phyloP scores from a whole-genome alignment of 2,888 invertebrate species.

The Ischnura elegans region DNA sequence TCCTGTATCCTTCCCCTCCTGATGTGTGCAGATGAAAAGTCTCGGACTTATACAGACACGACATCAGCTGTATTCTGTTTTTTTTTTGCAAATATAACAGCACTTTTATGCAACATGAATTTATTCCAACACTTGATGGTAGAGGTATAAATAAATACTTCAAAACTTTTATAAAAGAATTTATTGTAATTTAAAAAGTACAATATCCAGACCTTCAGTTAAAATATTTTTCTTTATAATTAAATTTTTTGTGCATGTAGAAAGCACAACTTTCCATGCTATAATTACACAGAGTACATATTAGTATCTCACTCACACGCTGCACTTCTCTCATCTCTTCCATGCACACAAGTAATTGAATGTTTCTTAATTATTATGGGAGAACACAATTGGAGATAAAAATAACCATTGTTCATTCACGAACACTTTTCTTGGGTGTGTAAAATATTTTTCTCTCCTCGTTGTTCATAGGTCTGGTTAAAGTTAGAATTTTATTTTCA shows the following conservation, averaged over 20 bases:
- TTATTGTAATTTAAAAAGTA: constrained; percentile 61
- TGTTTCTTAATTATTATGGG: constrained; percentile 27
- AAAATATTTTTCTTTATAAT: constrained; percentile 41
- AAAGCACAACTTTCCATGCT: constrained; percentile 28
- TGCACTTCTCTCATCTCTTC: not conserved
- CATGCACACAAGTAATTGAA: constrained; percentile 14
- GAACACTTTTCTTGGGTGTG: constrained; percentile 9
- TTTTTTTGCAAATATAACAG: too few species aligned
- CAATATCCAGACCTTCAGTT: constrained; percentile 58
- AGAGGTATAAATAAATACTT: not conserved
- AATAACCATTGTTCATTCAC: constrained; percentile 21
- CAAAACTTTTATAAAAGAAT: constrained; percentile 50
- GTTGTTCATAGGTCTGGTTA: constrained; percentile 42
- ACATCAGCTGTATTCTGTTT: too few species aligned
- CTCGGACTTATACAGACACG: too few species aligned
- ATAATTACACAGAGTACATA: constrained; percentile 45
- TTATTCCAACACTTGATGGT: not conserved
- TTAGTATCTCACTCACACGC: constrained; percentile 59
- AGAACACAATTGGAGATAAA: constrained; percentile 33
- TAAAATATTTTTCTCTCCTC: not conserved
- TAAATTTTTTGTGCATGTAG: constrained; percentile 41
- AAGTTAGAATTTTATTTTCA: constrained; percentile 48
- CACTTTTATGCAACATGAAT: too few species aligned
- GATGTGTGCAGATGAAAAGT: too few species aligned
- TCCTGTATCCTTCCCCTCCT: too few species aligned